Evolutionary conservation across 2,797 vertebrate genomes (phyloP).

Genomic region (Lagorchestes hirsutus): DNA sequence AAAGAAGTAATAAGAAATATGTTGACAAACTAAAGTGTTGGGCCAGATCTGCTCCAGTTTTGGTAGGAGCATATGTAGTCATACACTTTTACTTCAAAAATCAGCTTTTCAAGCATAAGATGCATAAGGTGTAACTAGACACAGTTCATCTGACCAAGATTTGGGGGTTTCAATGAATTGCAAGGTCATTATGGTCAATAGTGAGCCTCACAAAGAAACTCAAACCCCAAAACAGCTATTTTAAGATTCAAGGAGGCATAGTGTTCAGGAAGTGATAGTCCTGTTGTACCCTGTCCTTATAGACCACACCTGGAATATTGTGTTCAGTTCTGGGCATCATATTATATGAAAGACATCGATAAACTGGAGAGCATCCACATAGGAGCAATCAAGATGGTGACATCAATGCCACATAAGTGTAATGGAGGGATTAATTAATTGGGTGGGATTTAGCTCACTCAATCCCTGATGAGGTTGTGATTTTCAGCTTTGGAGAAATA

Average conservation of each 20-base stretch:
- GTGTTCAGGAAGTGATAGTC: neutral
- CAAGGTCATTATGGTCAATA: neutral
- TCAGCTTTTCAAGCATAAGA: neutral
- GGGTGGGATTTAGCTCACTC: neutral
- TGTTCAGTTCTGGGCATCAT: neutral
- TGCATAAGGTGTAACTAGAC: neutral
- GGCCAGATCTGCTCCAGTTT: neutral
- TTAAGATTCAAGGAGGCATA: neutral
- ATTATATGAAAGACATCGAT: neutral
- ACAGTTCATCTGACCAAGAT: neutral
- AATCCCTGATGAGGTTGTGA: neutral
- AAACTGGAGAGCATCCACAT: neutral
- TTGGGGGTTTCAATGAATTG: neutral
- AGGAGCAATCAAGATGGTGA: neutral
- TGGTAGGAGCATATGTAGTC: neutral
- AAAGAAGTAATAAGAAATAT: neutral
- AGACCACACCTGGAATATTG: neutral
- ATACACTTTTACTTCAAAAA: neutral
- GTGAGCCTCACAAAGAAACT: neutral
- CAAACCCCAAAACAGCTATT: neutral
- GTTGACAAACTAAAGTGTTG: neutral
- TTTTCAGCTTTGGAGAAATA: neutral
- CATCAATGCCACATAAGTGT: neutral
- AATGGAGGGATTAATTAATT: neutral
- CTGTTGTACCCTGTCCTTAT: neutral